phyloP scores from a whole-genome alignment of 2,113 vertebrate genomes.

The Halcyon malimbica region DNA sequence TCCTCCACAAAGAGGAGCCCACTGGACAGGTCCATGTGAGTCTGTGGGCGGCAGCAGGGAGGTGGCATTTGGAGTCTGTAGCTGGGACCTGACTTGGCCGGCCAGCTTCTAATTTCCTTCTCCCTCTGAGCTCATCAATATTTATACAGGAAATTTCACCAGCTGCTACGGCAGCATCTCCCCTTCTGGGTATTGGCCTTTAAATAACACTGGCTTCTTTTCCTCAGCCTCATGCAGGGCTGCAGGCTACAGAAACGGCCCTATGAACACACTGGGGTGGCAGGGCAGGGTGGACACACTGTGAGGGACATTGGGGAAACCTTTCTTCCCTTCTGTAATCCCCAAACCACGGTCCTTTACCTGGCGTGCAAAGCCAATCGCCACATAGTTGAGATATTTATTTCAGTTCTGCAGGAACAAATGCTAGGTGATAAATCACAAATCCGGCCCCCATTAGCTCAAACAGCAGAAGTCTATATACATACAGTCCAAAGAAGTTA shows the following conservation, averaged over 20 bases:
- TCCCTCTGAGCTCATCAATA: background rate
- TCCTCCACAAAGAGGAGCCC: background rate
- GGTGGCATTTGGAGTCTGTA: accelerated
- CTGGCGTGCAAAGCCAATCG: background rate
- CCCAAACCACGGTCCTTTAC: background rate
- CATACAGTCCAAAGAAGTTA: background rate
- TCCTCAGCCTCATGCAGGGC: accelerated
- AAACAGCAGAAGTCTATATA: background rate
- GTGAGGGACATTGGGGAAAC: accelerated
- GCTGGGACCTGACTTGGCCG: accelerated
- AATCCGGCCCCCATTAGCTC: background rate
- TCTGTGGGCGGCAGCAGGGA: accelerated
- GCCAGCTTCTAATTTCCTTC: background rate
- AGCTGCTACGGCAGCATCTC: background rate
- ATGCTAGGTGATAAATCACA: background rate
- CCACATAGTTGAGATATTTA: background rate
- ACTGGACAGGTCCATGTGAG: accelerated
- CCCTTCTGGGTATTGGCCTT: background rate
- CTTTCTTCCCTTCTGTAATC: background rate
- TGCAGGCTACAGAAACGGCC: accelerated
- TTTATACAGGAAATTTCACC: background rate
- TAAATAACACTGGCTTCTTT: accelerated
- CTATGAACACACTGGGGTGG: accelerated
- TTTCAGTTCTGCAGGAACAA: background rate
- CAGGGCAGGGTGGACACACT: accelerated